A percentile compares a stretch with the other conserved stretches of the same genome.
phyloP scores from a whole-genome alignment of 2,888 invertebrate species.

The Cataglyphis livida region DNA sequence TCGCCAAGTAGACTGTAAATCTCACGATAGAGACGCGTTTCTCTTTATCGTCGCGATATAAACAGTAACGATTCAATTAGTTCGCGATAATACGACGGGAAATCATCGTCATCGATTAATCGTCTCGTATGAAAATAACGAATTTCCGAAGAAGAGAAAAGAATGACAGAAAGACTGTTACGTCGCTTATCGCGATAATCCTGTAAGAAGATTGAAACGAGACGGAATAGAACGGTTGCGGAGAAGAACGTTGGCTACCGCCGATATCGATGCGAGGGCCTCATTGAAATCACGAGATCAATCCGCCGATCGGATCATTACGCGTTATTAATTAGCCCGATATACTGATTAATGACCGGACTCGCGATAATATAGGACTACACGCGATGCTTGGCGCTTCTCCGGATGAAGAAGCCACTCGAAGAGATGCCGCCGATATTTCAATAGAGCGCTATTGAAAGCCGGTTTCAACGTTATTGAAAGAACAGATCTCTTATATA shows the following conservation, averaged over 20 bases:
- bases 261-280: slow-evolving; percentile 50
- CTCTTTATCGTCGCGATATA: neutral
- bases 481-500: neutral
- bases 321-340: slow-evolving; percentile 75
- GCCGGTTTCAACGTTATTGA: neutral
- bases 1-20: neutral
- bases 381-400: slow-evolving; percentile 26
- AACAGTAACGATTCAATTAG: neutral
- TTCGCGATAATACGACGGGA: neutral
- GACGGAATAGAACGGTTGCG: slow-evolving; percentile 33
- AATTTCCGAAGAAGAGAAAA: neutral
- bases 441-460: slow-evolving; percentile 14
- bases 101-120: neutral
- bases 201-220: slow-evolving; percentile 29
- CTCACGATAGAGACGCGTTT: neutral
- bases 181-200: slow-evolving; percentile 44
- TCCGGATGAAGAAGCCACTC: neutral
- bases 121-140: neutral
- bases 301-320: slow-evolving; percentile 64
- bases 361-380: slow-evolving; percentile 44
- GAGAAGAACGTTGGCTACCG: slow-evolving; percentile 39
- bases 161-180: slow-evolving; percentile 7
- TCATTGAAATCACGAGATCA: slow-evolving; percentile 48
- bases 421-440: slow-evolving; percentile 26
- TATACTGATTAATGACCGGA: slow-evolving; percentile 72